Evolutionary conservation across 2,888 invertebrate species (phyloP).

Genomic region (Anagyrus pseudococci): DNA sequence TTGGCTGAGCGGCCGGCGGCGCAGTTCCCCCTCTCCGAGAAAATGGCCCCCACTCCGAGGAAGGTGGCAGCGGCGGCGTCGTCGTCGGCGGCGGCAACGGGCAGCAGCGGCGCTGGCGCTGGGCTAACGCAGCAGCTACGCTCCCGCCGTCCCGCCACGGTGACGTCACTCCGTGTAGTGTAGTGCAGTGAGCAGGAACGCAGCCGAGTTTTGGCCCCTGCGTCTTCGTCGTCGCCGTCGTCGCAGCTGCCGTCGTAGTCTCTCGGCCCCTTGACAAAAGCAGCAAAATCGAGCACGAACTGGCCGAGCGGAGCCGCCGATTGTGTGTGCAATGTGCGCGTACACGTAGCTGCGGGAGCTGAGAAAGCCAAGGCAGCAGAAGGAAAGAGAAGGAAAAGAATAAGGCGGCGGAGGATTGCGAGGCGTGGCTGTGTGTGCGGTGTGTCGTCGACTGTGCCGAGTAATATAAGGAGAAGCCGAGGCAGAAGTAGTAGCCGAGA

Average conservation of each 20-base stretch:
- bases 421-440: not conserved
- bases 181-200: conserved; percentile 63
- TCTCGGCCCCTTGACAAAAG: no score
- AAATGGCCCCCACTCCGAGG: conserved; percentile 25
- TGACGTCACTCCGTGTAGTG: conserved; percentile 63
- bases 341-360: not conserved
- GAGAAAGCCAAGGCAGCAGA: not conserved
- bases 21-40: conserved; percentile 2
- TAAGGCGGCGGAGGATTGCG: not conserved
- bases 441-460: not conserved
- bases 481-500: not conserved
- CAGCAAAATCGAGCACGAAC: conserved; percentile 11
- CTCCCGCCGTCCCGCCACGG: conserved; percentile 60
- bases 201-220: no score
- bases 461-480: not conserved
- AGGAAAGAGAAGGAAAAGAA: conserved; percentile 17
- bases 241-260: conserved; percentile 38
- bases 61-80: conserved; percentile 24
- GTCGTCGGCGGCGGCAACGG: conserved; percentile 21
- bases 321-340: not conserved
- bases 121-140: conserved; percentile 52
- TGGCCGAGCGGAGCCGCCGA: not conserved
- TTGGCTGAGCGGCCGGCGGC: not conserved
- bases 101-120: conserved; percentile 38
- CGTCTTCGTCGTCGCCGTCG: conserved; percentile 50